A percentile compares a stretch with the other conserved stretches of the same genome.
These are phyloP conservation scores for Cololabis saira DNA, from an alignment of 2,113 vertebrate genomes.

Conservation along the genomic window DNA sequence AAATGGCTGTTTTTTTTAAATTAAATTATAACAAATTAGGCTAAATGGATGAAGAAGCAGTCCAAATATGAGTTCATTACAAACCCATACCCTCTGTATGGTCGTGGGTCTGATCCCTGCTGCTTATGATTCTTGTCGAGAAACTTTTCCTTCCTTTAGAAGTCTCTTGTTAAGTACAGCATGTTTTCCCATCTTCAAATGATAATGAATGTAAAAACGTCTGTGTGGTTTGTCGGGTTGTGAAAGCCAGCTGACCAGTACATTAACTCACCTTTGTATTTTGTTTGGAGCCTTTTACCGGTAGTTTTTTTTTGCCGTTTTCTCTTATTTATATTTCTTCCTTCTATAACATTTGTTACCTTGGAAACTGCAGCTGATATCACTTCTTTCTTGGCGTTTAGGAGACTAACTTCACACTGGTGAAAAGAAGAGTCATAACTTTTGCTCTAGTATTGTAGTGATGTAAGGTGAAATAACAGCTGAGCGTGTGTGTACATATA, in stretches of 20 bases:
- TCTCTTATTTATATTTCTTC: not conserved
- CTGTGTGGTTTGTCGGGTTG: slow-evolving; percentile 44
- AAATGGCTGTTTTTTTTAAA: too few species aligned
- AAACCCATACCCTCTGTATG: slow-evolving; percentile 23
- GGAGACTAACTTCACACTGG: slow-evolving; percentile 48
- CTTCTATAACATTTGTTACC: slow-evolving; percentile 8
- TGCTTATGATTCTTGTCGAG: slow-evolving; percentile 46
- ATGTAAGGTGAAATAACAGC: slow-evolving; percentile 58
- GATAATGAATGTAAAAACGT: slow-evolving; percentile 70
- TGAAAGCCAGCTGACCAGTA: slow-evolving; percentile 43
- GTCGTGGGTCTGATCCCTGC: slow-evolving; percentile 30
- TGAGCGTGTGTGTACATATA: slow-evolving; percentile 18
- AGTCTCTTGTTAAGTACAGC: slow-evolving; percentile 52
- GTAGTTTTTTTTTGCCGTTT: slow-evolving; percentile 14
- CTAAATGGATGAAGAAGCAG: not conserved
- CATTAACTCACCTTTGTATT: slow-evolving; percentile 38
- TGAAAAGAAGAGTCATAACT: slow-evolving; percentile 38
- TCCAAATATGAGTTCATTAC: slow-evolving; percentile 16
- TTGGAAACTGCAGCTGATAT: slow-evolving; percentile 24
- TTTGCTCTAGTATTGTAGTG: slow-evolving; percentile 22
- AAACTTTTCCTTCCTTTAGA: slow-evolving; percentile 39
- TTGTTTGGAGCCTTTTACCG: slow-evolving; percentile 22
- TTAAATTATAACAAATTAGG: too few species aligned
- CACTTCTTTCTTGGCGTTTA: slow-evolving; percentile 6
- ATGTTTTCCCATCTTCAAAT: slow-evolving; percentile 61